Evolutionary conservation across 2,888 invertebrate species (phyloP).

Genomic region (Hydriomena furcata): DNA sequence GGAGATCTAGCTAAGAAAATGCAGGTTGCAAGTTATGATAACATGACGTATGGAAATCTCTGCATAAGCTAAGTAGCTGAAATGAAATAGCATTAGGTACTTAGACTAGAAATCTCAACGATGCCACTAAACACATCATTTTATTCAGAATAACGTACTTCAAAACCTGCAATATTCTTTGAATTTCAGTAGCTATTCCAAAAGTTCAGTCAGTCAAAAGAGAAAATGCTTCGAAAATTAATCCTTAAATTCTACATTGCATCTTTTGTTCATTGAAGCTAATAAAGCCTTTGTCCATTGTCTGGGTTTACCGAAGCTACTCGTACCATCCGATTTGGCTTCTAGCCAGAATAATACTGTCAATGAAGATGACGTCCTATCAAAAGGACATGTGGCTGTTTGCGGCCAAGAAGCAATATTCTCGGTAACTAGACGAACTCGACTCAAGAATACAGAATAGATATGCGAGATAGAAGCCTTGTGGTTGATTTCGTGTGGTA

Average conservation of each 20-base stretch:
- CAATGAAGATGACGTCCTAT: slow-evolving; percentile 32
- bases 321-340: slow-evolving; percentile 19
- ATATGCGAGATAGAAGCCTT: slow-evolving; percentile 38
- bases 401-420: slow-evolving; percentile 67
- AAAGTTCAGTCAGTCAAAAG: background rate
- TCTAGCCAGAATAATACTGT: slow-evolving; percentile 21
- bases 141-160: too few species aligned
- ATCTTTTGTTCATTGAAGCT: slow-evolving; percentile 13
- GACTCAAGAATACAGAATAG: slow-evolving; percentile 67
- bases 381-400: slow-evolving; percentile 48
- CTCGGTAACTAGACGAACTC: slow-evolving; percentile 65
- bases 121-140: too few species aligned
- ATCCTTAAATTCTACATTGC: slow-evolving; percentile 27
- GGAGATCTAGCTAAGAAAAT: too few species aligned
- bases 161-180: too few species aligned
- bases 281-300: slow-evolving; percentile 7
- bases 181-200: background rate
- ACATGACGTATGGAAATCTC: too few species aligned
- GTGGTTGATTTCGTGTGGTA: slow-evolving; percentile 40
- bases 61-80: too few species aligned
- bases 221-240: background rate
- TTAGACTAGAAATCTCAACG: too few species aligned
- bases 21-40: too few species aligned
- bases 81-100: too few species aligned
- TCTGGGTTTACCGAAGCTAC: background rate